phyloP scores from a whole-genome alignment of 2,797 vertebrate species.

The Alfaro cultratus region DNA sequence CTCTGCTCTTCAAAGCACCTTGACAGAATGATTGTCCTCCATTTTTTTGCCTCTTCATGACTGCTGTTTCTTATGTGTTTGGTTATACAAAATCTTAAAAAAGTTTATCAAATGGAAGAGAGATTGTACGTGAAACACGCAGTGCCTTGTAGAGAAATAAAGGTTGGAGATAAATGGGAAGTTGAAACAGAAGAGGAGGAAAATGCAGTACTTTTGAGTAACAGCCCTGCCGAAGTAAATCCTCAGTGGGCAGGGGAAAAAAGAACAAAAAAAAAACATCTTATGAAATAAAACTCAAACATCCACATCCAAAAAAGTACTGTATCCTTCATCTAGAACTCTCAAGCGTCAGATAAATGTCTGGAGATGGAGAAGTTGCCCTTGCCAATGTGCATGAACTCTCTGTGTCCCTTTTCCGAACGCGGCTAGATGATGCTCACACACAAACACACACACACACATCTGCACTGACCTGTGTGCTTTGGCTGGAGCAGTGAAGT shows the following conservation, averaged over 20 bases:
- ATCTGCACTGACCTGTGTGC: conserved; percentile 36
- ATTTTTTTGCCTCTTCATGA: conserved; percentile 45
- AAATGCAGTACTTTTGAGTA: conserved; percentile 71
- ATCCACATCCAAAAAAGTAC: conserved; percentile 73
- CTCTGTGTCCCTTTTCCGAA: conserved; percentile 43
- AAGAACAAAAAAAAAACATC: conserved; percentile 75
- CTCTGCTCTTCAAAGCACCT: conserved; percentile 83
- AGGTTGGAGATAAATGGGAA: conserved; percentile 74
- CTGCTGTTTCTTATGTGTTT: conserved; percentile 67
- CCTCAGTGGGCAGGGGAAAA: conserved; percentile 64
- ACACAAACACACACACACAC: background rate
- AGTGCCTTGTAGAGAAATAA: conserved; percentile 68
- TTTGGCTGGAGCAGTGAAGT: conserved; percentile 47
- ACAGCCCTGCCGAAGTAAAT: conserved; percentile 76
- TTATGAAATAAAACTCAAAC: conserved; percentile 77
- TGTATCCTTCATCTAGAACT: conserved; percentile 77
- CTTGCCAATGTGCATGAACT: conserved; percentile 68
- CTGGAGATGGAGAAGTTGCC: conserved; percentile 73
- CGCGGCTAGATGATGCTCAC: conserved; percentile 19
- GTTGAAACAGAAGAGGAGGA: conserved; percentile 62
- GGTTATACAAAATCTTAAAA: conserved; percentile 75
- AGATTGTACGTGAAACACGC: conserved; percentile 57
- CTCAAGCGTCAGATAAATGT: conserved; percentile 75
- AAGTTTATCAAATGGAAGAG: conserved; percentile 77
- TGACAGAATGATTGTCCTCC: conserved; percentile 72